phyloP scores from a whole-genome alignment of 2,888 invertebrate species.

The Lasioglossum lativentre region DNA sequence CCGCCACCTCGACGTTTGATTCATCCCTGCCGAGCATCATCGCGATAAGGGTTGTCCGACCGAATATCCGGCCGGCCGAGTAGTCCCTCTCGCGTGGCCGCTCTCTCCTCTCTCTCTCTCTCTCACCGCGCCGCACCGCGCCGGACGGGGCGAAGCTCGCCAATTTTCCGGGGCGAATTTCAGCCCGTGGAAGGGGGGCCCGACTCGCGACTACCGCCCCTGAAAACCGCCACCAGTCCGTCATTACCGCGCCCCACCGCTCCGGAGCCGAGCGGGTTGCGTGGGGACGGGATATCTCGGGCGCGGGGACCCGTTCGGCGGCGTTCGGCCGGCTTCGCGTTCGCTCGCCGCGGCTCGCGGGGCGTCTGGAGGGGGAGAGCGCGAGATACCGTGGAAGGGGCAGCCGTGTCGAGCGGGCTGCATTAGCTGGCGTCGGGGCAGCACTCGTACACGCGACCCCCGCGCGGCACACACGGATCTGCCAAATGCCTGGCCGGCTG shows the following conservation, averaged over 20 bases:
- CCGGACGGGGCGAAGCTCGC: neutral
- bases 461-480: conserved; percentile 49
- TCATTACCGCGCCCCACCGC: neutral
- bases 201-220: neutral
- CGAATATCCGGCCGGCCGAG: neutral
- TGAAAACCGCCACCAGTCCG: conserved; percentile 1
- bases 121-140: neutral
- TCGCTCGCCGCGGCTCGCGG: neutral
- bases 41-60: conserved; percentile 12
- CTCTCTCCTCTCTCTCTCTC: neutral
- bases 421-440: conserved; percentile 50
- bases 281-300: neutral
- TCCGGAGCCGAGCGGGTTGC: neutral
- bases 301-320: neutral
- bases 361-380: neutral
- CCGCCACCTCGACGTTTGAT: conserved; percentile 12
- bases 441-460: conserved; percentile 64
- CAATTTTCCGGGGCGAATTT: conserved; percentile 19
- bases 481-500: conserved; percentile 59
- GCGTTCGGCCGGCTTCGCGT: neutral
- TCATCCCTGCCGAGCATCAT: conserved; percentile 13
- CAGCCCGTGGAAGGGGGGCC: neutral
- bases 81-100: neutral
- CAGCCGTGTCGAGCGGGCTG: conserved; percentile 41
- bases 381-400: neutral